These are phyloP conservation scores for Trissolcus basalis DNA, from an alignment of 1,140 invertebrate species.

Conservation along the genomic window DNA sequence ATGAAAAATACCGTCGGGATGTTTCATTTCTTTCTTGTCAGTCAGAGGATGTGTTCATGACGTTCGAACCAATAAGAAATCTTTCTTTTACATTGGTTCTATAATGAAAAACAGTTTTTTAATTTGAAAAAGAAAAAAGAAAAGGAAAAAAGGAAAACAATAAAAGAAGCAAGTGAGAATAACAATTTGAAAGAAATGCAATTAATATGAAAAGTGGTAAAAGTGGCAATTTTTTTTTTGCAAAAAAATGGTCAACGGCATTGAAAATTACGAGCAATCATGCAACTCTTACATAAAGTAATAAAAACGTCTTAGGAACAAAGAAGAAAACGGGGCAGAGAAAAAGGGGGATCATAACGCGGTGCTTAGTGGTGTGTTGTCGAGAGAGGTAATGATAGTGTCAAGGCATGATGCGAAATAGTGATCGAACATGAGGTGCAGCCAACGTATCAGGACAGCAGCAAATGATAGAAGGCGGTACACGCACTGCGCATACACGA, in stretches of 20 bases:
- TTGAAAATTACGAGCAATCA: slow-evolving; percentile 22
- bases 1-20: background rate
- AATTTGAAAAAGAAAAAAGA: no score
- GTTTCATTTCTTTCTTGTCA: no score
- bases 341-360: slow-evolving; percentile 24
- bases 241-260: background rate
- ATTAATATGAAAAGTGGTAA: no score
- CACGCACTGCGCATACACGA: slow-evolving; percentile 46
- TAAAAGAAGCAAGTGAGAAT: no score
- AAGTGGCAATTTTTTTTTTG: background rate
- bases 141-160: no score
- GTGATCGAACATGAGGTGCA: slow-evolving; percentile 50
- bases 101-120: no score
- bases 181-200: no score
- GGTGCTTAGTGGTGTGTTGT: slow-evolving; percentile 4
- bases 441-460: slow-evolving; percentile 54
- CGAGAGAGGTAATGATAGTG: slow-evolving; percentile 22
- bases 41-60: no score
- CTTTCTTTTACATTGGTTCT: no score
- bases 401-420: slow-evolving; percentile 31
- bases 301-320: slow-evolving; percentile 13
- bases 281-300: slow-evolving; percentile 29
- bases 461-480: slow-evolving; percentile 36
- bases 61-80: no score
- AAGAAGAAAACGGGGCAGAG: slow-evolving; percentile 14